phyloP scores from a whole-genome alignment of 1,140 invertebrate genomes.

The Apis laboriosa region DNA sequence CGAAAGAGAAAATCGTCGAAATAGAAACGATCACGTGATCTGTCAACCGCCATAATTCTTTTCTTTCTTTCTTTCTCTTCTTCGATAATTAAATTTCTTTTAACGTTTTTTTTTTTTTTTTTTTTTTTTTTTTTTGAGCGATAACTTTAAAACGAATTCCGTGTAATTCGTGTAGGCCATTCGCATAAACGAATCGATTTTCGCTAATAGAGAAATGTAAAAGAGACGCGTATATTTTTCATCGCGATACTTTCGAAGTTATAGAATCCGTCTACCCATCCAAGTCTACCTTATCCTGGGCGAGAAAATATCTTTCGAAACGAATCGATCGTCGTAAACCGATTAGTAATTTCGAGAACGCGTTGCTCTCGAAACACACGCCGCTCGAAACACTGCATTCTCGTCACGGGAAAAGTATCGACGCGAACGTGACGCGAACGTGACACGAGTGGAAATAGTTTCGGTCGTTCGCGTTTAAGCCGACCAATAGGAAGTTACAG shows the following conservation, averaged over 20 bases:
- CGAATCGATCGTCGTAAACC: background rate
- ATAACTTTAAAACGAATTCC: background rate
- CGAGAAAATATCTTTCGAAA: background rate
- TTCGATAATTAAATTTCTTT: background rate
- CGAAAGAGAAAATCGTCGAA: background rate
- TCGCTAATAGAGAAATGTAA: too few relatives aligned
- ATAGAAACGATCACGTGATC: background rate
- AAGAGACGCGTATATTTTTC: too few relatives aligned
- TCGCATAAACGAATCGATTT: background rate
- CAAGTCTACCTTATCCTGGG: background rate
- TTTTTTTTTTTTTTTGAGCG: too few relatives aligned
- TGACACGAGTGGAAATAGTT: constrained; percentile 8
- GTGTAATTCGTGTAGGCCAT: background rate
- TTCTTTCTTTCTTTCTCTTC: background rate
- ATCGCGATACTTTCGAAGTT: too few relatives aligned
- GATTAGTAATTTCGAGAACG: constrained; percentile 22
- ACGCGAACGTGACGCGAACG: constrained; percentile 1
- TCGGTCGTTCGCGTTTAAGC: background rate
- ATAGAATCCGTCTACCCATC: too few relatives aligned
- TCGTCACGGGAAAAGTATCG: constrained; percentile 13
- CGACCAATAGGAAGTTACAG: background rate
- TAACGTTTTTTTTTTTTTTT: too few relatives aligned
- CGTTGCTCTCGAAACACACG: background rate
- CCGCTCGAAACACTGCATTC: background rate
- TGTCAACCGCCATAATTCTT: background rate